Conservation (phyloP, 1,140 invertebrate species). For the Pemphigus obesinymphae region DNA sequence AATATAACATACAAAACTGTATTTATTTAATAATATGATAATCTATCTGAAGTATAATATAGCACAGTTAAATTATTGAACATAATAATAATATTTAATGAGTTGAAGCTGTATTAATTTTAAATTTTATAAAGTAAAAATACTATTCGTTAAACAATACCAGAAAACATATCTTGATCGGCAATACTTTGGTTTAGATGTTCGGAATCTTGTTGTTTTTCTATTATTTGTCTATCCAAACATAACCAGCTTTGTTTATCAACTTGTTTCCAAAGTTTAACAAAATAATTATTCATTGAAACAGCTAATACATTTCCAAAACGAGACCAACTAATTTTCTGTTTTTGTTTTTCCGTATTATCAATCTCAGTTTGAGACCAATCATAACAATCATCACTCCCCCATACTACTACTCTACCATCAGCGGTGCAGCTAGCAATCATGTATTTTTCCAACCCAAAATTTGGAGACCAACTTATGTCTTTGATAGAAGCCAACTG, state of each 20-base stretch:
- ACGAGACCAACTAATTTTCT: slow-evolving; percentile 97
- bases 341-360: slow-evolving; percentile 94
- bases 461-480: slow-evolving; percentile 96
- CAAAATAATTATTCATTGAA: slow-evolving; percentile 96
- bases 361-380: slow-evolving; percentile 83
- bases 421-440: slow-evolving; percentile 96
- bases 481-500: slow-evolving; percentile 98
- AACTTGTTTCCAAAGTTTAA: slow-evolving; percentile 90
- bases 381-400: slow-evolving; percentile 70
- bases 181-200: not conserved
- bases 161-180: slow-evolving; percentile 31
- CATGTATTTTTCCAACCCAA: slow-evolving; percentile 75
- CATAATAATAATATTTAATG: slow-evolving; percentile 43
- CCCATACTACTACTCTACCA: slow-evolving; percentile 90
- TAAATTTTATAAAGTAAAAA: not conserved
- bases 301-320: slow-evolving; percentile 95
- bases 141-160: not conserved
- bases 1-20: no score
- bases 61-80: no score
- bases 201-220: not conserved
- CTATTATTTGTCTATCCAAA: slow-evolving; percentile 53
- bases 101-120: not conserved
- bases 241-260: slow-evolving; percentile 85
- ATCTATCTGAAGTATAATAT: no score
- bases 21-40: no score